These are phyloP conservation scores for Salvator merianae DNA, from an alignment of 2,113 vertebrate genomes.

Conservation along the genomic window DNA sequence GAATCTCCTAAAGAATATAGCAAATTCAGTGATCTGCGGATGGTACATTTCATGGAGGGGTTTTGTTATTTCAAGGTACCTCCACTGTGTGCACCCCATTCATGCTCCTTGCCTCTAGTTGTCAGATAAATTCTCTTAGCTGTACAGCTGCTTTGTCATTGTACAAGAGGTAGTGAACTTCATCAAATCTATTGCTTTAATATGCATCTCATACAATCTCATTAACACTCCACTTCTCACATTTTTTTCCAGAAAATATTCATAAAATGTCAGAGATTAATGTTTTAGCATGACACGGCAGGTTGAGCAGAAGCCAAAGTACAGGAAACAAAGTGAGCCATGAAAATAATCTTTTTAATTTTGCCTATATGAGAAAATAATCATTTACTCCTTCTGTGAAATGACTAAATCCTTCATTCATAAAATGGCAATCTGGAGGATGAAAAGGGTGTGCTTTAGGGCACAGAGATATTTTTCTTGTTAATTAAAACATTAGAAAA, in stretches of 20 bases:
- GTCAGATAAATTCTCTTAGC: too few relatives aligned
- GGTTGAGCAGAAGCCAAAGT: constrained; percentile 2
- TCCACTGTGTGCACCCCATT: too few relatives aligned
- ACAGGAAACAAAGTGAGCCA: constrained; percentile 17
- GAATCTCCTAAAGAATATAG: too few relatives aligned
- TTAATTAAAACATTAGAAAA: constrained; percentile 33
- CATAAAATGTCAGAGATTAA: constrained; percentile 14
- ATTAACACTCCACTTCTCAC: not conserved
- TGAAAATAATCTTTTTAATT: constrained; percentile 27
- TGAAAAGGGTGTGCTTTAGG: constrained; percentile 30
- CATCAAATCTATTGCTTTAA: constrained; percentile 7
- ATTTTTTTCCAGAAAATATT: constrained; percentile 2
- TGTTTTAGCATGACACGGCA: constrained; percentile 2
- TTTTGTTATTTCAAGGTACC: too few relatives aligned
- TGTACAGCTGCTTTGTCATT: not conserved
- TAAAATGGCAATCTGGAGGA: constrained; percentile 19
- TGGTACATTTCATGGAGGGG: too few relatives aligned
- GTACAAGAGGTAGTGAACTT: not conserved
- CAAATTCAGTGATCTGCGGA: too few relatives aligned
- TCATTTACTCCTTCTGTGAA: constrained; percentile 16
- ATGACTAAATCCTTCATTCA: constrained; percentile 30
- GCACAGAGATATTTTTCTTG: constrained; percentile 17
- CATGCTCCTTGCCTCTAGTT: too few relatives aligned
- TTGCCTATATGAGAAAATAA: constrained; percentile 25
- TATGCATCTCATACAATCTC: not conserved